Evolutionary conservation across 2,113 vertebrate genomes (phyloP).

Genomic region (Coreoperca whiteheadi): DNA sequence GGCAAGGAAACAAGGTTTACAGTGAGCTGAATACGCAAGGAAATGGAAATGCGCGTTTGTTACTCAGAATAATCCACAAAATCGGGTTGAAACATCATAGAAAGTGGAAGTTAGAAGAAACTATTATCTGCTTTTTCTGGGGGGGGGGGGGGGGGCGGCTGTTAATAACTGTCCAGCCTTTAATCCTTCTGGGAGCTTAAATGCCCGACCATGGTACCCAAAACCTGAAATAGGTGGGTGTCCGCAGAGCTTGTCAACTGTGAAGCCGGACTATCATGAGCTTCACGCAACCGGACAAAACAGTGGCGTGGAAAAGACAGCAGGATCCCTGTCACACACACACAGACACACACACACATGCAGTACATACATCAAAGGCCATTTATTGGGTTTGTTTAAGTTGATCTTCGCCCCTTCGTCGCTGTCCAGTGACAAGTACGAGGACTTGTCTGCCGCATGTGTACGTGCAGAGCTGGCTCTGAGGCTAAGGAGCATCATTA

Average conservation of each 20-base stretch:
- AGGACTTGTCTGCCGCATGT: slow-evolving; percentile 60
- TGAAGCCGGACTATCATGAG: not conserved
- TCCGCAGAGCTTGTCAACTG: slow-evolving; percentile 25
- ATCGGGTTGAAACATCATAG: not conserved
- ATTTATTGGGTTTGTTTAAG: slow-evolving; percentile 33
- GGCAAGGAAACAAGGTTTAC: too few relatives aligned
- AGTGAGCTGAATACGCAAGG: not conserved
- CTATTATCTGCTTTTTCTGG: not conserved
- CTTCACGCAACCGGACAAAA: slow-evolving; percentile 18
- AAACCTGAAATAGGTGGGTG: slow-evolving; percentile 55
- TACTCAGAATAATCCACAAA: not conserved
- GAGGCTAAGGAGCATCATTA: slow-evolving; percentile 75
- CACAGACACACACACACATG: slow-evolving; percentile 10
- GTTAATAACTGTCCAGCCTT: not conserved
- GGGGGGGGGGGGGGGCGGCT: slow-evolving; percentile 31
- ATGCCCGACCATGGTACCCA: slow-evolving; percentile 31
- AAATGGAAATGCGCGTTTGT: not conserved
- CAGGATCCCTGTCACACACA: slow-evolving; percentile 35
- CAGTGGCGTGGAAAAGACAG: slow-evolving; percentile 10
- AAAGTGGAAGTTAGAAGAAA: not conserved
- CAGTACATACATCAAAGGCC: slow-evolving; percentile 19
- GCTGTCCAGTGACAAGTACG: slow-evolving; percentile 32
- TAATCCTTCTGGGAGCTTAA: slow-evolving; percentile 28
- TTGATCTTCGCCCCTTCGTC: slow-evolving; percentile 19
- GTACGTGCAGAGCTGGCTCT: slow-evolving; percentile 40